Base-by-base conservation (phyloP, 2,797 vertebrate genomes). In the Onychomys torridus region DNA sequence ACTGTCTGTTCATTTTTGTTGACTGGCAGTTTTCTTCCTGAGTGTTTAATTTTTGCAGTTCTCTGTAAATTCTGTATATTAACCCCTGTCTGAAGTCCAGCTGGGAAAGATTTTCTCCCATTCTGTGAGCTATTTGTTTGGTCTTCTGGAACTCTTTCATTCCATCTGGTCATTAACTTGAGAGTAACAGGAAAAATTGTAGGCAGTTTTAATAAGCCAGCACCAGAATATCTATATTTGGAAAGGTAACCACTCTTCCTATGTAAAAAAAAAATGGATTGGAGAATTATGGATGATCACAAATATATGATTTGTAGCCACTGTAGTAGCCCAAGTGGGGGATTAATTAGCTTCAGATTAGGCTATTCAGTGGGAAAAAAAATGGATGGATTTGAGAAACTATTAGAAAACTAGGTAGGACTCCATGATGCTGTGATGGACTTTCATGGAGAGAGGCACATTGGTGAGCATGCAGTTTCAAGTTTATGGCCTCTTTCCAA, bases 151-250 rank as follows among this genome's bases (percentile, higher is more conserved):
- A 73, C 49, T 32, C 37, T 86, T 69, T 37, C 21, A 52, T 86
- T 86, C 65, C 84, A 69, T 25, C 32, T 69, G 49, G 46, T 91
- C 67, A 83, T 67, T 87, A 95, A 94, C 37, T 73, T 10, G n/a
- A 90, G 23, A 76, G 59, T 5, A 23, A 76, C 34, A 57, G 73
- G 13, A 59, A 93, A 61, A 95, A n/a, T 19, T 95, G 63, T 19
- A 91, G 75, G 61, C 43, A 11, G 5, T 63, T 88, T 75, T 82
- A 79, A 75, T 79, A 93, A 57, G 92, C 16, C 93, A 40, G 34
- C 21, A 40, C 21, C 9, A 52, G 76, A 37, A 21, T 89, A 34
- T 89, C 43, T 86, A 14, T 57, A 6, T 37, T 83, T 91, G 61
- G 61, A 43, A 87, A 49, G 23, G 14, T 8, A 52, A 81, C 57